Evolutionary conservation across 2,797 vertebrate species (phyloP), one percentile per base, ranked within the genome.

Genomic region (Megalops cyprinoides): DNA sequence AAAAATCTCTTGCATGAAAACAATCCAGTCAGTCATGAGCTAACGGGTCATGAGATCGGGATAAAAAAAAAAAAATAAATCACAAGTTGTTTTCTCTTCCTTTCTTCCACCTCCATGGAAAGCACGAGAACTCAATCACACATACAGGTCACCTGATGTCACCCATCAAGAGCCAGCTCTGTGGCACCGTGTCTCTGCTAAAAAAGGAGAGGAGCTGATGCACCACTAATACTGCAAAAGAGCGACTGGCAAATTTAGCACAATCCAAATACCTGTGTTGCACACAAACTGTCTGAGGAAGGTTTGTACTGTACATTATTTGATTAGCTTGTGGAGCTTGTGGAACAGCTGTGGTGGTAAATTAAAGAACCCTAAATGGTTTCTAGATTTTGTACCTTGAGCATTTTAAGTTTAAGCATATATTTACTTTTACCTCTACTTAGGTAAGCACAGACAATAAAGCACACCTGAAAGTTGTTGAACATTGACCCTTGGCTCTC

Each of bases 51-150:
- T 88, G 88, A 39, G 91, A 53, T 28, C 49, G 67, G 37, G 39
- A 37, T 79, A 84, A 77, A 81, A 83, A 84, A 84, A n/a, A n/a
- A n/a, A 83, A 84, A 84, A n/a, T n/a, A n/a, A 86, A 84, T 84
- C 79, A 37, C 84, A 80, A 82, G 80, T 75, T 82, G 79, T 88
- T 87, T 86, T 83, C 71, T 78, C 34, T 18, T 34, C 53, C 56
- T 23, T 62, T 58, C 58, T 75, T 62, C 65, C 74, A 74, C 74
- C 74, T 77, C 87, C 79, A 82, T 44, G 86, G 79, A 86, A 79
- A 88, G 77, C 87, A 83, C 79, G 78, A 88, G 87, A 82, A 89
- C 85, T 89, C 86, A 81, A 88, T 90, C 90, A 90, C 82, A 86
- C 67, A 51, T 48, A 42, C 74, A 48, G 31, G 86, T 86, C 87